Evolutionary conservation across 2,113 vertebrate species (phyloP), one percentile per base, ranked within the genome.

Genomic region (Leuciscus idus): DNA sequence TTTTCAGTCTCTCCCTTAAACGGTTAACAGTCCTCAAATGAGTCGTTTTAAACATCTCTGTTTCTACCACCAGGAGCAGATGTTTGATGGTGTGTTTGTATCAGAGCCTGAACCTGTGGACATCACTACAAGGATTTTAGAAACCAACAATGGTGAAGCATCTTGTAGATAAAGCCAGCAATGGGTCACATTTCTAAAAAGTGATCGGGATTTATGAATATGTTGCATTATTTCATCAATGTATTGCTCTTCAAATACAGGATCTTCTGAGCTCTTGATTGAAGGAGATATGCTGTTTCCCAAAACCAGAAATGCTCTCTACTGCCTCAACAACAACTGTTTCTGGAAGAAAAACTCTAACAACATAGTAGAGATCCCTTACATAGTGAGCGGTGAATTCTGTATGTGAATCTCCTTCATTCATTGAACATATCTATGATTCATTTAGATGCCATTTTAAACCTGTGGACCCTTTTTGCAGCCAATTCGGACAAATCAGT

Each of bases 281-380:
- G 88, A 91, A 55, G 82, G 83, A 89, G 90, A 85, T 57, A 66
- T 78, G 77, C 82, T 87, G 8, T 13, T 90, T 19, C 88, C 68
- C 66, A 90, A 87, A 36, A 33, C 30, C 85, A 90, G 79, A 68
- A 91, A 82, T 77, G 87, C 91, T 86, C 59, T 26, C 2, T 23
- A 68, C 28, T 91, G 93, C 85, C 15, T 76, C 2, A 48, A 66
- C 70, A 89, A 59, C 13, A 68, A 36, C 33, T 89, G 86, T 30
- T 89, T 90, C 61, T 91, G 89, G 85, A 86, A 80, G 84, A 90
- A 90, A 84, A 90, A 80, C 13, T 39, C 5, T 15, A 46, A 88
- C 26, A 75, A 89, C 79, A 73, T 89, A 66, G 88, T 89, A 5
- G 86, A 87, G 43, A 86, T 87, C 17, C 74, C 83, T 50, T 91